Percentiles rank a stretch among this genome's conserved stretches.
Conservation (phyloP, 2,797 vertebrate species). For the Paguma larvata region DNA sequence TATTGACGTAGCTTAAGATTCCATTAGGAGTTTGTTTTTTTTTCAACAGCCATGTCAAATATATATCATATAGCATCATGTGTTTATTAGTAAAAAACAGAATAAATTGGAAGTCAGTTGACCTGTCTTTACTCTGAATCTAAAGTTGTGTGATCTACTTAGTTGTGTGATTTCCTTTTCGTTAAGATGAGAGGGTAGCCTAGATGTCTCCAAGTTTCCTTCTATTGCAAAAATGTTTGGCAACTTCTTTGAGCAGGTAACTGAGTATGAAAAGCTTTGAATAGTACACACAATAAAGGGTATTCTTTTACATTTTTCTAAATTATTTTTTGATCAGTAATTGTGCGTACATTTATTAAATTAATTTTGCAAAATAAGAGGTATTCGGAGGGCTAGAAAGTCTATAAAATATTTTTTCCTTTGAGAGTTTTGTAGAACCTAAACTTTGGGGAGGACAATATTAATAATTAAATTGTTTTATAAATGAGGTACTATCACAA, state of each 20-base stretch:
- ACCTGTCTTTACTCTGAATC: not conserved
- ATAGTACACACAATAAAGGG: not conserved
- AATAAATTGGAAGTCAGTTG: not conserved
- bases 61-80: not conserved
- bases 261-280: not conserved
- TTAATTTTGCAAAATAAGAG: not conserved
- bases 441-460: not conserved
- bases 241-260: not conserved
- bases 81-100: not conserved
- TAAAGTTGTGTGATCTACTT: not conserved
- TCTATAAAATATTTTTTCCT: not conserved
- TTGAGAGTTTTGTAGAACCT: conserved; percentile 40
- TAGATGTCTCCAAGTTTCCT: conserved; percentile 1
- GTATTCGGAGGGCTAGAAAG: not conserved
- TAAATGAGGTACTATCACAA: conserved; percentile 32
- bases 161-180: conserved; percentile 17
- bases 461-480: conserved; percentile 52
- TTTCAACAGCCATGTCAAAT: not conserved
- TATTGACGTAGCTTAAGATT: not conserved
- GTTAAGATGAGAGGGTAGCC: not conserved
- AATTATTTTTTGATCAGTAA: conserved; percentile 43
- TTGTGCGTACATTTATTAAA: conserved; percentile 6
- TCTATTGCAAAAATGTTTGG: conserved; percentile 9
- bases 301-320: conserved; percentile 29
- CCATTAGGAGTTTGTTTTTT: not conserved